Conservation (phyloP, 2,113 vertebrate species). For the mouse (Mus musculus) region GRCm39 chr11:106828501-106829000, state of each 20-base stretch:
- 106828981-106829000: not conserved
- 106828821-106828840: not conserved
- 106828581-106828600: not conserved
- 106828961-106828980: not conserved
- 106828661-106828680: not conserved
- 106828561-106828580: not conserved
- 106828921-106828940: conserved; percentile 9
- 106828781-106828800: conserved; percentile 17
- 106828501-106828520: not conserved
- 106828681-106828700: not conserved
- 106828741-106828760: not conserved
- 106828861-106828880: not conserved
- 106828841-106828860: not conserved
- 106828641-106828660: not conserved
- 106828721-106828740: not conserved
- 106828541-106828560: not conserved
- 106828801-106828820: conserved; percentile 38
- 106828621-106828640: not conserved
- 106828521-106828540: too few species aligned
- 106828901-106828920: not conserved
- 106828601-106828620: not conserved
- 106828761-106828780: conserved; percentile 5
- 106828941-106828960: not conserved
- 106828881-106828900: not conserved
- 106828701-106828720: not conserved